Percentiles rank a stretch among this genome's conserved stretches.
phyloP scores from a whole-genome alignment of 1,140 invertebrate genomes.

The Drosophila takahashii region DNA sequence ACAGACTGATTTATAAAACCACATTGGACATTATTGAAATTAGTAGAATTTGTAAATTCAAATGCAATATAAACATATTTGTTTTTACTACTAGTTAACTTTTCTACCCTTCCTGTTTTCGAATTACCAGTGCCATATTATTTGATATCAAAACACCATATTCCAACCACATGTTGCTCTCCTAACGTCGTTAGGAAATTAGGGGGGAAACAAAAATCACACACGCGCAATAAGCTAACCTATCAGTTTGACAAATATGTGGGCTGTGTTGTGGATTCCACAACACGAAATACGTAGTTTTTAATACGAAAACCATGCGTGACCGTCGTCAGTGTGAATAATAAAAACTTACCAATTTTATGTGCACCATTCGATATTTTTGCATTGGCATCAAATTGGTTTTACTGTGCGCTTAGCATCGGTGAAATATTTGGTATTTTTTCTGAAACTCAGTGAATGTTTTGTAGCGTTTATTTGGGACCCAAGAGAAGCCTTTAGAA shows the following conservation, averaged over 20 bases:
- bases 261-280: neutral
- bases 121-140: neutral
- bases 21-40: no score
- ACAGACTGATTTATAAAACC: no score
- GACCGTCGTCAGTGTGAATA: constrained; percentile 20
- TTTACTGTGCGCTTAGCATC: neutral
- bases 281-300: neutral
- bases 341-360: neutral
- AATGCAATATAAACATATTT: no score
- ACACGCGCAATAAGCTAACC: neutral
- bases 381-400: neutral
- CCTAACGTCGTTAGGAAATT: neutral
- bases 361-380: constrained; percentile 2
- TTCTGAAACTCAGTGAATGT: neutral
- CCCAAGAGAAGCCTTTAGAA: neutral
- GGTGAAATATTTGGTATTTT: neutral
- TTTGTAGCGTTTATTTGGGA: neutral
- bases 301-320: neutral
- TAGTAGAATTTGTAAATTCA: no score
- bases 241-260: constrained; percentile 17
- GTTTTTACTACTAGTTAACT: no score
- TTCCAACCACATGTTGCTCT: constrained; percentile 2
- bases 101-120: neutral
- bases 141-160: neutral
- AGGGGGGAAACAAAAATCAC: neutral